Percentiles rank a stretch among this genome's conserved stretches.
Conservation (phyloP, 2,113 vertebrate species). For the Toxotes chatareus region DNA sequence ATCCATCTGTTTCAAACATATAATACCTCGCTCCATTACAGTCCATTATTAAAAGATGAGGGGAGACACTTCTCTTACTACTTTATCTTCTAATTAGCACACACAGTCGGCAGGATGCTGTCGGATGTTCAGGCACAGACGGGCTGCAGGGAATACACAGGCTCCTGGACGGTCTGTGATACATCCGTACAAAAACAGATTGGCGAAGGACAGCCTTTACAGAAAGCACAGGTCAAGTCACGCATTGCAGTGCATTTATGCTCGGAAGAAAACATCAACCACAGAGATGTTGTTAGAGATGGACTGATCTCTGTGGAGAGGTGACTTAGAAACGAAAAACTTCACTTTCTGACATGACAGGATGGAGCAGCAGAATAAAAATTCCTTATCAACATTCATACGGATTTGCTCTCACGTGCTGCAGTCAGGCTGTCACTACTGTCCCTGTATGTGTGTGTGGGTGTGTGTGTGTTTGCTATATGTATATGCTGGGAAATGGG, state of each 20-base stretch:
- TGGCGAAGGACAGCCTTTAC: not conserved
- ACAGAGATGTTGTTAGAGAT: not conserved
- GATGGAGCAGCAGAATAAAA: conserved; percentile 6
- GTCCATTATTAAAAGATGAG: conserved; percentile 19
- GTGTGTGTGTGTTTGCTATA: not conserved
- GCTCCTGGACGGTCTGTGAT: not conserved
- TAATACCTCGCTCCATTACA: not conserved
- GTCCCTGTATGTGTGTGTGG: not conserved
- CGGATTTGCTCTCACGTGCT: conserved; percentile 23
- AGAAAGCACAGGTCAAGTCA: not conserved
- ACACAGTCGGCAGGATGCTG: conserved; percentile 13
- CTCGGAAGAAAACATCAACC: not conserved
- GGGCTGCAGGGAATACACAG: not conserved
- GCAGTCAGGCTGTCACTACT: conserved; percentile 33
- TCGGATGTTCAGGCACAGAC: conserved; percentile 23
- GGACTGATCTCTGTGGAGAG: not conserved
- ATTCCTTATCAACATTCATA: conserved; percentile 30
- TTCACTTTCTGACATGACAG: not conserved
- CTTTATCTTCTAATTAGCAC: conserved; percentile 37
- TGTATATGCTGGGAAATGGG: conserved; percentile 8
- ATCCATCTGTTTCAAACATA: not conserved
- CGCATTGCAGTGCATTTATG: not conserved
- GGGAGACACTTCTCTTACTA: not conserved
- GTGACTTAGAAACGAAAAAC: not conserved
- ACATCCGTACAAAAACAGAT: not conserved